These are phyloP conservation scores for Apis laboriosa DNA, from an alignment of 1,140 invertebrate species.

Conservation along the genomic window DNA sequence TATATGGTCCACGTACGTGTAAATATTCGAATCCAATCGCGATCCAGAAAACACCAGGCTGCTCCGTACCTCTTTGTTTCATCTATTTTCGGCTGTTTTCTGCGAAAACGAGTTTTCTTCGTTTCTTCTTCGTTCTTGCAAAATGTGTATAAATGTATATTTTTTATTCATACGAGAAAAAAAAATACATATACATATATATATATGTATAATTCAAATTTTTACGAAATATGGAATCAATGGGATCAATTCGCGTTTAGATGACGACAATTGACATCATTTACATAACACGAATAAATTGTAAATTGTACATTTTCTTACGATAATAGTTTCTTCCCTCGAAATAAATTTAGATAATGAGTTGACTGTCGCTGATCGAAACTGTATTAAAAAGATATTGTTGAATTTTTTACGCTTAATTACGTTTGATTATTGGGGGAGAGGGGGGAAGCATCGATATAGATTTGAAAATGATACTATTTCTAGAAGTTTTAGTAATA, in stretches of 20 bases:
- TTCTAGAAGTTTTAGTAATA: too few species aligned
- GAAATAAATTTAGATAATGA: background rate
- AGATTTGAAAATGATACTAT: too few species aligned
- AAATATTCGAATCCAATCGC: constrained; percentile 23
- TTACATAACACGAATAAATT: background rate
- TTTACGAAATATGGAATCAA: background rate
- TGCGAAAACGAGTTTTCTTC: constrained; percentile 3
- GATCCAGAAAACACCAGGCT: constrained; percentile 25
- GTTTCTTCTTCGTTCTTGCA: background rate
- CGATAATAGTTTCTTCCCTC: background rate
- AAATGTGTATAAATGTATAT: background rate
- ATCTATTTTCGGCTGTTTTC: constrained; percentile 19
- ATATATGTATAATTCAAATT: too few species aligned
- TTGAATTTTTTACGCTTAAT: too few species aligned
- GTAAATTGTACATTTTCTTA: background rate
- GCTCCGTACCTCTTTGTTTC: constrained; percentile 8
- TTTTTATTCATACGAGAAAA: background rate
- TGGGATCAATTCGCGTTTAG: background rate
- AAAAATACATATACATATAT: background rate
- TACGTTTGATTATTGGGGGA: too few species aligned
- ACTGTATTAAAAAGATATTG: background rate
- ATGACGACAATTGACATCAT: background rate
- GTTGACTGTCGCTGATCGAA: too few species aligned
- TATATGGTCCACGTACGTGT: constrained; percentile 43
- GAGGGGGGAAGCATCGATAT: too few species aligned